Evolutionary conservation across 2,888 invertebrate species (phyloP), one percentile per base, ranked within the genome.

Genomic region (Strigamia crassipes): DNA sequence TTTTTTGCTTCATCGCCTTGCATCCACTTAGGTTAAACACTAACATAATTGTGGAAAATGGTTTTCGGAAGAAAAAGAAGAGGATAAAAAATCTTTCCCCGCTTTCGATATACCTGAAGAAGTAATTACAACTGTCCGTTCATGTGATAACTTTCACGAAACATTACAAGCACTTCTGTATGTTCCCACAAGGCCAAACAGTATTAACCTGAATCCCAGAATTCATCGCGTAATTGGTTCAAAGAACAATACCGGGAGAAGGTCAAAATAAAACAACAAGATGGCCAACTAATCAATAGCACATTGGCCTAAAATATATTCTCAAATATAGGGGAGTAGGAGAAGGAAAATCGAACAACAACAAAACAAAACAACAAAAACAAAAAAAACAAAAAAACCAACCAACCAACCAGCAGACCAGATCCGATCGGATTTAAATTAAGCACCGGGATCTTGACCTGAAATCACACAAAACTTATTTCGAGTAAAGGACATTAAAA

Each of bases 181-280:
- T 73, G 73, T 73, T 73, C 73, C 23, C 73, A 73, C 73, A 73
- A 73, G 73, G 73, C 31, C 31, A 31, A 31, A 73, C 73, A 73
- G 73, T 73, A 73, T 73, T 73, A 73, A 73, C 73, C 73, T 13
- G 73, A 73, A 73, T 73, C 73, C 73, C 73, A 73, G 73, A 73
- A 73, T 73, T 73, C 73, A 73, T 73, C 73, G 73, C n/a, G 73
- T 73, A 73, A 73, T 73, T 73, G 73, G 73, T 73, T 27, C 73
- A 73, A n/a, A 73, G 73, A 73, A 73, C 73, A 73, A 73, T 73
- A 73, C 73, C 5, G 5, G 9, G 31, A 27, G 66, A 66, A 51
- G 73, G 73, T 73, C 73, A n/a, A 31, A 73, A 73, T 27, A 73
- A 27, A 73, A 73, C 73, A 73, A 31, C 73, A 73, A 73, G 73